These are phyloP conservation scores for Philereme transversata DNA, from an alignment of 2,888 invertebrate species.

Conservation along the genomic window DNA sequence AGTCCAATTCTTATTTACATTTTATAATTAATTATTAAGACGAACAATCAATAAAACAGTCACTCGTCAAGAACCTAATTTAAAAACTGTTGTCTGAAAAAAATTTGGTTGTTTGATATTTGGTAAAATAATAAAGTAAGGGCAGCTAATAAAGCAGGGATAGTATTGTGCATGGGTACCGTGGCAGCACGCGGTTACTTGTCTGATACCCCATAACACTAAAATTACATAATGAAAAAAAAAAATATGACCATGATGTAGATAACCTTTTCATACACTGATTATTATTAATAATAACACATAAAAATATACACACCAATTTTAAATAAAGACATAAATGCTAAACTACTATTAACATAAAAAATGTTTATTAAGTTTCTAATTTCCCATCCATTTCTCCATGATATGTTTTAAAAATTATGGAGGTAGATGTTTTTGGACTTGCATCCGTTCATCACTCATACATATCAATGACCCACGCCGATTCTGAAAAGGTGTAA, in stretches of 20 bases:
- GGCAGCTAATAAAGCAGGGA: too few relatives aligned
- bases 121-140: slow-evolving; percentile 11
- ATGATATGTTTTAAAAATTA: slow-evolving; percentile 25
- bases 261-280: neutral
- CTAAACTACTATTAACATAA: neutral
- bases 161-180: too few relatives aligned
- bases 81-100: slow-evolving; percentile 1
- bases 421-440: slow-evolving; percentile 25
- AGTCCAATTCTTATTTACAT: slow-evolving; percentile 37
- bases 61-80: neutral
- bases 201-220: neutral
- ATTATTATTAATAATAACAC: slow-evolving; percentile 4
- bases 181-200: too few relatives aligned
- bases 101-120: slow-evolving; percentile 14
- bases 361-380: slow-evolving; percentile 2
- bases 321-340: too few relatives aligned
- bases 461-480: slow-evolving; percentile 7
- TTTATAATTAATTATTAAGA: slow-evolving; percentile 12
- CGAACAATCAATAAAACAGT: slow-evolving; percentile 3
- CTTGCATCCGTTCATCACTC: slow-evolving; percentile 17
- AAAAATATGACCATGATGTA: slow-evolving; percentile 16
- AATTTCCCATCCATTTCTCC: slow-evolving; percentile 16
- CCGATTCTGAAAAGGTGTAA: slow-evolving; percentile 16
- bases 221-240: slow-evolving; percentile 17
- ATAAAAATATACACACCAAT: slow-evolving; percentile 9